Evolutionary conservation across 2,113 vertebrate species (phyloP), one percentile per base, ranked within the genome.

Genomic region (Myxocyprinus asiaticus): DNA sequence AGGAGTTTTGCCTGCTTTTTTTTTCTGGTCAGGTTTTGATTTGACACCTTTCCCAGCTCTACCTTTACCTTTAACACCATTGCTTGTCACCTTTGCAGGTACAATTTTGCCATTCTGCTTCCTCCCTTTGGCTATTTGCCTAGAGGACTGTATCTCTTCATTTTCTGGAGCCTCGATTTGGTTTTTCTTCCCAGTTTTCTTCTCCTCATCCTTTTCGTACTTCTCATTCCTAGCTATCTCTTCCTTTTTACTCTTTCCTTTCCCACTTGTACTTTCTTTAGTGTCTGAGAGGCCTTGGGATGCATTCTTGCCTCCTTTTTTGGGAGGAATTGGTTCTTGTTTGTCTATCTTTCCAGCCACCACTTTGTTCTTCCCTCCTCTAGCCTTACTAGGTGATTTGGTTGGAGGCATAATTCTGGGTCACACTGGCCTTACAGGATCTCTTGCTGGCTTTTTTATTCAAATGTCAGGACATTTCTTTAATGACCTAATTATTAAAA

Each of bases 321-420:
- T 86, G 7, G 43, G 48, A 11, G 47, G 75, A 53, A 76, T 61
- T 64, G 6, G 45, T 33, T 77, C 83, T 68, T 85, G 64, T 84
- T 85, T 80, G 81, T 76, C 66, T 67, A 51, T 72, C 75, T 80
- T 86, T 8, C 42, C 68, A 33, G 51, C 17, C 9, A 84, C 78
- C 22, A 47, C 43, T 80, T 84, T 91, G 63, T 76, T 79, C 48
- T 88, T 89, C 9, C 53, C 74, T 5, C 66, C 70, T 75, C 79
- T 78, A 11, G 9, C 62, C 66, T 66, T 87, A 15, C 48, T 65
- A 77, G 82, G 42, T 33, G 85, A 82, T 74, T 91, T 91, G 11
- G 80, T 78, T 0, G 85, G 88, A 58, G 91, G 67, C 87, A 92
- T 92, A 55, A 9, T 78, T 73, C 15, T 17, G 22, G 47, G 50